Evolutionary conservation across 2,113 vertebrate genomes (phyloP), one percentile per base, ranked within the genome.

Genomic region (Corvus hawaiiensis): DNA sequence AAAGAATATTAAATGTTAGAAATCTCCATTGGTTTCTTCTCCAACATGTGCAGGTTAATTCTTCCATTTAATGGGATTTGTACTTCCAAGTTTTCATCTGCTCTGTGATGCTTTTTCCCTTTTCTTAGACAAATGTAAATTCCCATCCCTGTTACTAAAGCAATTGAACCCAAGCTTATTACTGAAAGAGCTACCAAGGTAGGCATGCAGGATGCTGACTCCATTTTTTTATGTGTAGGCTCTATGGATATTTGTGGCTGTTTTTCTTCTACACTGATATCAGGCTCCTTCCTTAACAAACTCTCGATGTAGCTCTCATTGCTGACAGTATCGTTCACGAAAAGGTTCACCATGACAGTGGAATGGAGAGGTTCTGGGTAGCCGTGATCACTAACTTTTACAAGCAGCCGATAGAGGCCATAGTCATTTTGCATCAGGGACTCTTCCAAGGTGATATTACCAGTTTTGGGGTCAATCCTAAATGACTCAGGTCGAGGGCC

Each of bases 271-370:
- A 99, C 96, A 48, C 98, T 99, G 84, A 99, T 98, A 73, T 99
- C 99, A 37, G 98, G 97, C 84, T 99, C 99, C 91, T 98, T 98
- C 92, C 98, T 98, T 84, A 99, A 97, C 80, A 99, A 97, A 80
- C 98, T 99, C 95, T 99, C 99, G 28, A 99, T 99, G 79, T 99
- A 99, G 89, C 99, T 99, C 97, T 99, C 99, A 6, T 99, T 99
- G 96, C 99, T 99, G 69, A 99, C 98, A 1, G 99, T 99, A 83
- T 99, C 99, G 64, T 99, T 99, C 72, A 99, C 99, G 33, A 99
- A 99, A 19, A 99, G 98, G 96, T 99, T 99, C 67, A 99, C 99
- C 98, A 99, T 98, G 44, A 99, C 98, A 0, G 99, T 99, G 67
- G 99, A 99, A 85, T 99, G 98, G 26, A 99, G 99, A 3, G 99